Evolutionary conservation across 2,888 invertebrate species (phyloP), one percentile per base, ranked within the genome.

Genomic region (Eupeodes luniger): DNA sequence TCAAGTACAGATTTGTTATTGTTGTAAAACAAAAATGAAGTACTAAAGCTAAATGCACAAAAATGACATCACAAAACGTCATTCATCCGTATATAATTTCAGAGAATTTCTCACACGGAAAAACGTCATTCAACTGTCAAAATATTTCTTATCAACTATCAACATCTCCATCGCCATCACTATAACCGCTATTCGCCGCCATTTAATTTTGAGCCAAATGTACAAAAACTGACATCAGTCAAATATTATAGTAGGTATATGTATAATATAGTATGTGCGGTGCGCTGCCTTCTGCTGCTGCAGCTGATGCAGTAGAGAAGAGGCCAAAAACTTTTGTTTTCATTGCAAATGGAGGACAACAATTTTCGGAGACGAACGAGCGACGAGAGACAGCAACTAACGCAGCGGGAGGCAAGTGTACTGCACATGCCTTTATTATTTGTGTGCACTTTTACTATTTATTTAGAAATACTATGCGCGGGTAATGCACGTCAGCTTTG

Each of bases 291-390:
- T 49, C 27, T 5, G 27, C 19, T 57, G 16, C 12, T 47, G 64
- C 66, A 27, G 12, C 3, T 14, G 5, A 1, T 27, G 11, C 12
- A 55, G 19, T 14, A 55, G 44, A 59, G 70, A 64, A 27, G 80
- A 83, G 83, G 83, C 83, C 80, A 87, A 80, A 70, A 83, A 87
- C 87, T 87, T 83, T 87, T 87, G 76, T 80, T 87, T 87, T 87
- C 83, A 80, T 87, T 76, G 83, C 61, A 75, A 49, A 59, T 55
- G 55, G 44, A 16, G 44, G 44, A 47, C 47, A 59, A 36, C 16
- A 44, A 70, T 5, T 40, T 40, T 27, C 27, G 3, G 3, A 27
- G 27, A 27, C 27, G 27, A 27, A 27, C 27, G 27, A 1, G 19
- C 27, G 27, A 27, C 27, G 2, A 27, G 27, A 69, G n/a, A 34